Base-by-base conservation (phyloP, 1,140 invertebrate species). In the Parasteatoda tepidariorum region DNA sequence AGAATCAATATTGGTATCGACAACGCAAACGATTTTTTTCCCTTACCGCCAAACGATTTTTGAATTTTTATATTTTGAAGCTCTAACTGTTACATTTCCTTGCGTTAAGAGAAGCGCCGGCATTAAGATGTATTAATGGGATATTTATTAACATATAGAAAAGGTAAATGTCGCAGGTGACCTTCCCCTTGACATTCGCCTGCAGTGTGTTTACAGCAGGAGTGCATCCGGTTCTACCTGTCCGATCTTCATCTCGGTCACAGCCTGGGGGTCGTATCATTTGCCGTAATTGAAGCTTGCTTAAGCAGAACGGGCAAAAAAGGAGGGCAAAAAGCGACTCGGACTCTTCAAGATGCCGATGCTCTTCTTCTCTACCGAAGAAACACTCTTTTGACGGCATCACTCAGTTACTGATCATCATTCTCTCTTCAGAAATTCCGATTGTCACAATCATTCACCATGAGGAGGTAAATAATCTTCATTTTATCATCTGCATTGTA, bases 101-200 rank as follows among this genome's bases (percentile, higher is more conserved):
- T n/a, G n/a, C n/a, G n/a, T n/a, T n/a, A n/a, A n/a, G n/a, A n/a
- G n/a, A n/a, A n/a, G n/a, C n/a, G n/a, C n/a, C n/a, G n/a, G n/a
- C n/a, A n/a, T n/a, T n/a, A n/a, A n/a, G n/a, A n/a, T n/a, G n/a
- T n/a, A n/a, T n/a, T n/a, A n/a, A n/a, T n/a, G n/a, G n/a, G n/a
- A n/a, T n/a, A 70, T 48, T 41, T 24, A 48, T 55, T 55, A 55
- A 22, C 22, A 13, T 55, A 55, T 24, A 9, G 59, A 13, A 26
- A 26, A 34, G 67, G 67, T 22, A 41, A 70, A 48, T 70, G 67
- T 70, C 67, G 38, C 67, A 11, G 30, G 34, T 70, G 67, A 70
- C 67, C 67, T 70, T 70, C 41, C 34, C 28, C 67, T 70, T 70
- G 67, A 70, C 67, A 70, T 70, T 70, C 34, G 67, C 67, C 67